phyloP scores from a whole-genome alignment of 2,113 vertebrate genomes.

The Chloebia gouldiae region DNA sequence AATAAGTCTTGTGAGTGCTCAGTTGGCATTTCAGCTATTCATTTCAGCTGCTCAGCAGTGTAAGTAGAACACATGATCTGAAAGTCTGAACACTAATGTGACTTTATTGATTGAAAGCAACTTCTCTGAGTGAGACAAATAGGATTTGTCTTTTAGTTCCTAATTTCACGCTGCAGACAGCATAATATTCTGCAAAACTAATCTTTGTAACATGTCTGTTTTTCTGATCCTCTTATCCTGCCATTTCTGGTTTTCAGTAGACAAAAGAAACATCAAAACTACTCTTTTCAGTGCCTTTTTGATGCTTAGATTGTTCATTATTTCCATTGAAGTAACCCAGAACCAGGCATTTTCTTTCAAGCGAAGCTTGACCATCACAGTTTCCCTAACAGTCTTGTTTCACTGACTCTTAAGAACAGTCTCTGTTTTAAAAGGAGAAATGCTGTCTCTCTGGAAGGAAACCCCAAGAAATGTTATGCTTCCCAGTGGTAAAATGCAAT shows the following conservation, averaged over 20 bases:
- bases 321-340: background rate
- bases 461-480: background rate
- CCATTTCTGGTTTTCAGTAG: background rate
- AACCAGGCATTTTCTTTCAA: background rate
- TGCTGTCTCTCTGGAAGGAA: background rate
- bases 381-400: background rate
- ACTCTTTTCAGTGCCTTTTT: background rate
- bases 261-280: background rate
- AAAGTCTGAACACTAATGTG: background rate
- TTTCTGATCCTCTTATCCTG: background rate
- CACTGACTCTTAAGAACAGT: background rate
- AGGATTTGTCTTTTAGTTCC: background rate
- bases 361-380: background rate
- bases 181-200: background rate
- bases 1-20: background rate
- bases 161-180: background rate
- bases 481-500: background rate
- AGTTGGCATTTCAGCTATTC: background rate
- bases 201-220: background rate
- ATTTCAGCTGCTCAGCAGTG: background rate
- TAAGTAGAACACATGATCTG: background rate
- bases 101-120: conserved; percentile 24
- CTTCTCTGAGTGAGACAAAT: background rate
- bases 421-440: background rate
- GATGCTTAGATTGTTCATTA: background rate